Base-by-base conservation (phyloP, 2,888 invertebrate species). In the Gymnosoma rotundatum region DNA sequence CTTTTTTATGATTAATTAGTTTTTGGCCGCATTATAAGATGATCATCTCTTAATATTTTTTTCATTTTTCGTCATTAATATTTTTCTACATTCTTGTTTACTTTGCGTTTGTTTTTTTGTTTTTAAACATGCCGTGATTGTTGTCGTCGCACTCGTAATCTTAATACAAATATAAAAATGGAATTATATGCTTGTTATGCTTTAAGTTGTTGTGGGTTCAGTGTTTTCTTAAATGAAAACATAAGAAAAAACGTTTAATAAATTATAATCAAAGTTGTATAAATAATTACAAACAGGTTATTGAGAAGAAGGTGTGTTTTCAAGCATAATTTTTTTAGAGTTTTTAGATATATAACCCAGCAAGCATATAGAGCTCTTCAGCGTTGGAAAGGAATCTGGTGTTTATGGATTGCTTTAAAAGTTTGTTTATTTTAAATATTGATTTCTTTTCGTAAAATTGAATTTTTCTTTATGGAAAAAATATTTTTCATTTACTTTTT, bases 1-100 rank as follows among this genome's bases (percentile, higher is more conserved):
- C 45, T 67, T n/a, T 56, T 74, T 56, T 74, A 54, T 83, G 83
- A 83, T 83, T 83, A 83, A 83, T 78, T 74, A 78, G 67, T 73
- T 66, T 61, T 32, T 66, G 38, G 45, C 61, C 54, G 54, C 20
- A 36, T 56, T 79, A 52, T 72, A 66, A 73, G 58, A 38, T 56
- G 63, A 66, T 74, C 69, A 61, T 63, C 78, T 73, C 32, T 7
- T 2, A 32, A 5, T 32, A 5, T 32, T 32, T 56, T 38, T 50
- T 12, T 56, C 58, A 7, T 45, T 54, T 38, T 21, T 63, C 45
- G n/a, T 56, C 32, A 21, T 36, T 42, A 14, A 67, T 58, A 25
- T 48, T 61, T 76, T 50, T 54, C 9, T 50, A 42, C 42, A 42
- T 12, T 10, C 42, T 42, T 12, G 42, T 42, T 42, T 42, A 18